Base-by-base conservation (phyloP, 23 tunicate species). In the Styela clava region DNA sequence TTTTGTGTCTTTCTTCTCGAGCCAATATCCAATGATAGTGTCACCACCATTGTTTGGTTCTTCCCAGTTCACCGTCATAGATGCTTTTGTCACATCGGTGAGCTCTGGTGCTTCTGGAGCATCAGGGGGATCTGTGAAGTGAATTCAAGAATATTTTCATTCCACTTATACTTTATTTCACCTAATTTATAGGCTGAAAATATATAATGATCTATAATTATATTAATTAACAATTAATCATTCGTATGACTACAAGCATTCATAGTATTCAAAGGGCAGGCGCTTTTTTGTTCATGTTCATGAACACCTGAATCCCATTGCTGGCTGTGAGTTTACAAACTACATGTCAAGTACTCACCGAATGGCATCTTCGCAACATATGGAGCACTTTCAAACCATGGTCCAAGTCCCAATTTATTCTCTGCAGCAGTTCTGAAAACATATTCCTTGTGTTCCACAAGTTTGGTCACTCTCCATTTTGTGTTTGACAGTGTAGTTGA, bases 351-450 rank as follows among this genome's bases (percentile, higher is more conserved):
- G n/a, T 78, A 61, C 81, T 33, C 5, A 70, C 85, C 98, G 37
- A 94, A 87, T 30, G 93, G 98, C 67, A 87, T 78, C 78, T 87
- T 94, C 0, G 98, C 98, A n/a, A 94, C 68, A 63, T 87, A 85
- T 30, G 98, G 98, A 2, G 83, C 94, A n/a, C 87, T 64, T 69
- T 84, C 93, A 31, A 95, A 35, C 64, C 93, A 84, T 1, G 84
- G 78, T 23, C 92, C 89, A 24, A 89, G 85, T n/a, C 99, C 99
- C 31, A 79, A 79, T 70, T 89, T 89, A 83, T 95, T 95, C 83
- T 90, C 99, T 61, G 99, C 99, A 29, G 85, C 82, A 1, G 94
- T 86, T 61, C 96, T 83, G 86, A 95, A 95, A 2, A 83, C 81
- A 74, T 95, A 95, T 69, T 85, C 88, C 35, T 86, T 90, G 61